Evolutionary conservation across 2,888 invertebrate genomes (phyloP), one percentile per base, ranked within the genome.

Genomic region (Mimachlamys varia): DNA sequence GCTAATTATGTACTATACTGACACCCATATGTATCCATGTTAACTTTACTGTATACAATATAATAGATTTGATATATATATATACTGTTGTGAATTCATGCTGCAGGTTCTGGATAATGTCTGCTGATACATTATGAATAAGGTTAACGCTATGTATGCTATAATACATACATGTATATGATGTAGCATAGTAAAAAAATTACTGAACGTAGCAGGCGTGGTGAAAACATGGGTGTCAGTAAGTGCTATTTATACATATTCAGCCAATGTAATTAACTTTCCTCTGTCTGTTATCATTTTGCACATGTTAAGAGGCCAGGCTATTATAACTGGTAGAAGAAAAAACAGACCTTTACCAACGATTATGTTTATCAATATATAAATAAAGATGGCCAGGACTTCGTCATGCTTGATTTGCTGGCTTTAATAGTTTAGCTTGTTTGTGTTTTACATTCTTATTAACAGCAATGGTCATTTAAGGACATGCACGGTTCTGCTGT

Each of bases 121-220:
- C 62, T 76, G 22, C 22, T 76, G 27, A 76, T 76, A 2, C 76
- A 76, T 27, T 76, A 76, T 76, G 33, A 27, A 27, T 76, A 76
- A 76, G 76, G 76, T 76, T 76, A n/a, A n/a, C n/a, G n/a, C n/a
- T n/a, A n/a, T n/a, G n/a, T n/a, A 76, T 76, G 76, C 27, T 76
- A 76, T 33, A 33, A 76, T 76, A 76, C 76, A 76, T n/a, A n/a
- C n/a, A n/a, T n/a, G n/a, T n/a, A n/a, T n/a, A n/a, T n/a, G n/a
- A n/a, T n/a, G n/a, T n/a, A n/a, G n/a, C n/a, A n/a, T 33, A 15
- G 76, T 76, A 76, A 76, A 76, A 76, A 22, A 76, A 76, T 76
- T 76, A 76, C 76, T 15, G 33, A 76, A 76, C 13, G 76, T 76
- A 76, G 33, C 76, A 76, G 76, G 76, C 76, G 27, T 76, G 76